phyloP scores from a whole-genome alignment of 2,113 vertebrate species.

The Xyliphius kryptos region DNA sequence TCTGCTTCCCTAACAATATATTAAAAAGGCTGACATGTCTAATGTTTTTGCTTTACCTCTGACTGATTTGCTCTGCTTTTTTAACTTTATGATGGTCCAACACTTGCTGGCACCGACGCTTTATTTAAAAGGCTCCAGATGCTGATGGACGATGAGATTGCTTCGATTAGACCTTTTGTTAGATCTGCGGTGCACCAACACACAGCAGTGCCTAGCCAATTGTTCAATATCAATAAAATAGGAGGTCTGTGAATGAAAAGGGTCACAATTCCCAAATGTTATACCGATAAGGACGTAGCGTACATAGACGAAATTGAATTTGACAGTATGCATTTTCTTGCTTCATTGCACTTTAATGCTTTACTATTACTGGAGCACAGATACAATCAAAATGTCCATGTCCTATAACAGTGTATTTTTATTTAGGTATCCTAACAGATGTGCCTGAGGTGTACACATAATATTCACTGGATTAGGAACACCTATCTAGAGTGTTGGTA shows the following conservation, averaged over 20 bases:
- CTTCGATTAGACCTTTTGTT: slow-evolving; percentile 7
- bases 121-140: slow-evolving; percentile 15
- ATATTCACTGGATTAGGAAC: too few relatives aligned
- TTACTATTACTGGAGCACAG: not conserved
- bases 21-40: slow-evolving; percentile 7
- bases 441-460: too few relatives aligned
- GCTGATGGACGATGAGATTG: slow-evolving; percentile 11
- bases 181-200: not conserved
- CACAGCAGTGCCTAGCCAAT: slow-evolving; percentile 1
- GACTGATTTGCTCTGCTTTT: slow-evolving; percentile 6
- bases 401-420: too few relatives aligned
- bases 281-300: not conserved
- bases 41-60: not conserved
- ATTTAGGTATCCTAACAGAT: too few relatives aligned
- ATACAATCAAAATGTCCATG: not conserved
- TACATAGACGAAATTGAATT: not conserved
- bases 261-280: slow-evolving; percentile 4
- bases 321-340: slow-evolving; percentile 5
- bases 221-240: slow-evolving; percentile 17
- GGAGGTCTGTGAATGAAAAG: not conserved
- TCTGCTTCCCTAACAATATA: slow-evolving; percentile 4
- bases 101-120: slow-evolving; percentile 9
- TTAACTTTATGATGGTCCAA: slow-evolving; percentile 12
- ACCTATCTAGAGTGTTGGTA: too few relatives aligned
- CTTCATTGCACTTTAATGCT: slow-evolving; percentile 4